Evolutionary conservation across 2,888 invertebrate species (phyloP).

Genomic region (Rosalia funebris): DNA sequence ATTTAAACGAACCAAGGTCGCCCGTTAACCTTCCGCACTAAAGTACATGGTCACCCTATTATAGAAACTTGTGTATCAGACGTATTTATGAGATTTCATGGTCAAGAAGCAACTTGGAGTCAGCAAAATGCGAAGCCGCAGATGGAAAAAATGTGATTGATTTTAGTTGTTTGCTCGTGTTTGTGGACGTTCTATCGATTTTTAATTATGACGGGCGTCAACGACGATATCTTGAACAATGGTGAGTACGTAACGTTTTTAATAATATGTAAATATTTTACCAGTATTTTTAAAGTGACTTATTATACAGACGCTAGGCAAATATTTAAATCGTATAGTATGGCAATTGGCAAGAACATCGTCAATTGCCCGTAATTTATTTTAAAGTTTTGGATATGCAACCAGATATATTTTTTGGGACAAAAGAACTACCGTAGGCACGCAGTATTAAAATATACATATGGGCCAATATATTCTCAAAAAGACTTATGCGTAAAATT

Average conservation of each 20-base stretch:
- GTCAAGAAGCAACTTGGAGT: neutral
- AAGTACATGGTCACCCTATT: slow-evolving; percentile 31
- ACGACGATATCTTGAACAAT: neutral
- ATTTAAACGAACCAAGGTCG: slow-evolving; percentile 26
- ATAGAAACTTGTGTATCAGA: neutral
- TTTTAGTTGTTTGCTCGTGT: neutral
- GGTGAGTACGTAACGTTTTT: neutral
- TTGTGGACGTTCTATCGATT: neutral
- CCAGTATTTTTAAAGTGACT: neutral
- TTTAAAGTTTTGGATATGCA: neutral
- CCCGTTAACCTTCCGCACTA: slow-evolving; percentile 25
- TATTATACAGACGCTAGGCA: no score
- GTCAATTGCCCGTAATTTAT: no score
- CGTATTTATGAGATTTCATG: slow-evolving; percentile 15
- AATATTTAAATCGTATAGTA: no score
- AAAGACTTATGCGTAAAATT: no score
- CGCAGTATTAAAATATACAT: no score
- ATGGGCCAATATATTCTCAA: no score
- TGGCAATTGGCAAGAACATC: no score
- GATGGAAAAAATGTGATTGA: neutral
- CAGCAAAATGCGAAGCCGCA: no score
- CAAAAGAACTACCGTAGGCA: neutral
- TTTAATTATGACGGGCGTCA: neutral
- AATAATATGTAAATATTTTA: slow-evolving; percentile 4
- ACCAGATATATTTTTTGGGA: neutral